Percentiles rank a stretch among this genome's conserved stretches.
Evolutionary conservation across 2,113 vertebrate species (phyloP).

Genomic region (Dolichotis patagonum): DNA sequence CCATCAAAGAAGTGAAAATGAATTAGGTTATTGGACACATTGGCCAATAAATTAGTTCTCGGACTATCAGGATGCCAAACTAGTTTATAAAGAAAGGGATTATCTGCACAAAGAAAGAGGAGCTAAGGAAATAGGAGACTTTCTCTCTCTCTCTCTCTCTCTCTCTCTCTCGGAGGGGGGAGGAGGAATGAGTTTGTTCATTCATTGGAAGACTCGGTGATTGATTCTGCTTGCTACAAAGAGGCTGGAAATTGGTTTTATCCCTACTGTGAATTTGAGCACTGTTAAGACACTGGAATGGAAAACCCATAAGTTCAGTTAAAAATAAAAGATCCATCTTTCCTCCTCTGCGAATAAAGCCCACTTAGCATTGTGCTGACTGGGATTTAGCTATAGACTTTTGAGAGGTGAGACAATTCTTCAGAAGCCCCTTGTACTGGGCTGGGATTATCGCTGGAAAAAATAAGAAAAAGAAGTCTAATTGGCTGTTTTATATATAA

Average conservation of each 20-base stretch:
- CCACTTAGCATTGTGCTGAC: background rate
- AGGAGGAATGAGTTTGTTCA: accelerated
- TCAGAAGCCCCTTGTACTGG: accelerated
- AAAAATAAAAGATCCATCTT: background rate
- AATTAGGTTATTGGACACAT: background rate
- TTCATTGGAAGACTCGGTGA: accelerated
- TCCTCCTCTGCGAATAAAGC: background rate
- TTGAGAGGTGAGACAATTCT: accelerated
- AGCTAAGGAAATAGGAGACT: background rate
- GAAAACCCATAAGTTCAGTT: background rate
- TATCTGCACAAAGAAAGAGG: background rate
- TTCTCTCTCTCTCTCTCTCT: too few relatives aligned
- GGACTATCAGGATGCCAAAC: too few relatives aligned
- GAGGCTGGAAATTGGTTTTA: too few relatives aligned
- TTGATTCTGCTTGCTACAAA: too few relatives aligned
- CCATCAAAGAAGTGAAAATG: background rate
- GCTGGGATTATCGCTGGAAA: too few relatives aligned
- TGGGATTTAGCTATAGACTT: background rate
- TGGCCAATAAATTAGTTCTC: background rate
- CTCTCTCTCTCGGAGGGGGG: background rate
- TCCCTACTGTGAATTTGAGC: accelerated
- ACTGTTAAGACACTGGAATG: accelerated
- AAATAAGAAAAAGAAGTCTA: background rate
- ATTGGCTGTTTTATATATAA: background rate
- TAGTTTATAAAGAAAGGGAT: background rate